phyloP scores from a whole-genome alignment of 2,797 vertebrate genomes.

The Dryobates pubescens region DNA sequence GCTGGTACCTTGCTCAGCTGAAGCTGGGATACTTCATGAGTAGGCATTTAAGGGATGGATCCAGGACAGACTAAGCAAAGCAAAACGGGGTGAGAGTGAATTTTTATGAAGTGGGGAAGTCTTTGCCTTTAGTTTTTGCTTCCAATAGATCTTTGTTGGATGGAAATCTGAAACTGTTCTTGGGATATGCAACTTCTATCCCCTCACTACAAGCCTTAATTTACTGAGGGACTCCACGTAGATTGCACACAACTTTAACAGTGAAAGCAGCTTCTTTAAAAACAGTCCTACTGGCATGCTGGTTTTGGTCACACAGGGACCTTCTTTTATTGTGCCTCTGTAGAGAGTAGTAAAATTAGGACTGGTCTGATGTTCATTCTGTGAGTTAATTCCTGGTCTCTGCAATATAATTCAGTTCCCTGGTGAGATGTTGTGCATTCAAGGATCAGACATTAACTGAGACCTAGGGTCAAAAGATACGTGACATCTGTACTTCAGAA shows the following conservation, averaged over 20 bases:
- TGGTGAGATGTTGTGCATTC: not conserved
- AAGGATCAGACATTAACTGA: not conserved
- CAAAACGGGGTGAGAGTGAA: not conserved
- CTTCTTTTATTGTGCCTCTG: not conserved
- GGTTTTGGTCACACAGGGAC: not conserved
- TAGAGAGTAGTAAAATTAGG: not conserved
- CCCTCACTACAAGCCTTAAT: not conserved
- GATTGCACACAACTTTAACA: not conserved
- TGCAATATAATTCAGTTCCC: not conserved
- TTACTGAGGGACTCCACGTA: not conserved
- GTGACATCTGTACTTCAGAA: not conserved
- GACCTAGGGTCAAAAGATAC: not conserved
- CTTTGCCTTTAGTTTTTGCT: not conserved
- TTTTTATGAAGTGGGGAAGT: not conserved
- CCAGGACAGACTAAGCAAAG: not conserved
- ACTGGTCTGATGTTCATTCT: fast-evolving
- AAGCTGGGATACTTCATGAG: not conserved
- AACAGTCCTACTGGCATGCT: not conserved
- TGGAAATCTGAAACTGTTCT: not conserved
- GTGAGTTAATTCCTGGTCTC: not conserved
- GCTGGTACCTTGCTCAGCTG: not conserved
- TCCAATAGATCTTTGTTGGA: not conserved
- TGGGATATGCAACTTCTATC: not conserved
- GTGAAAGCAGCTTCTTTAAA: not conserved
- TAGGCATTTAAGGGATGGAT: not conserved